These are phyloP conservation scores for Oceanodroma tethys DNA, from an alignment of 2,113 vertebrate species.

Conservation along the genomic window DNA sequence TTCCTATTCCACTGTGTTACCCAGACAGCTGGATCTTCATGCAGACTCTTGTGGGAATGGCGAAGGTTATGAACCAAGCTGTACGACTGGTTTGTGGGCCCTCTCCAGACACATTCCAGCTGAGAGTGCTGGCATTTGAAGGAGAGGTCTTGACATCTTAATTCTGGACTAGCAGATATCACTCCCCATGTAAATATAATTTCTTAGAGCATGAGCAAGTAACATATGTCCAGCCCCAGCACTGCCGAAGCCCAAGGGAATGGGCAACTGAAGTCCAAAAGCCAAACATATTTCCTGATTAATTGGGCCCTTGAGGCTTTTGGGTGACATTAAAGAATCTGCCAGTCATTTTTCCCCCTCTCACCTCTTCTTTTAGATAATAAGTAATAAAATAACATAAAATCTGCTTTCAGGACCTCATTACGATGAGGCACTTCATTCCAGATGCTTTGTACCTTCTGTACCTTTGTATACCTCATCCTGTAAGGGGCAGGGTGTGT, in stretches of 20 bases:
- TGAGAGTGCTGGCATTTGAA: slow-evolving; percentile 47
- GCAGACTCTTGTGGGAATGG: not conserved
- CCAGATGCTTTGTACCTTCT: slow-evolving; percentile 11
- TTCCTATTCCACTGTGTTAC: slow-evolving; percentile 12
- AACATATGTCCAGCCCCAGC: slow-evolving; percentile 56
- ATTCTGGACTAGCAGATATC: slow-evolving; percentile 53
- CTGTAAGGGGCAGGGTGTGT: not conserved
- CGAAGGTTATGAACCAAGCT: slow-evolving; percentile 44
- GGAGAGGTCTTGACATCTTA: slow-evolving; percentile 62
- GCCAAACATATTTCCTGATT: slow-evolving; percentile 63
- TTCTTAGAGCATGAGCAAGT: slow-evolving; percentile 13
- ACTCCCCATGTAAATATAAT: slow-evolving; percentile 48
- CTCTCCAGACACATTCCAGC: slow-evolving; percentile 44
- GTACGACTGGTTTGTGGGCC: not conserved
- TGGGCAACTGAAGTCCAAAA: slow-evolving; percentile 54
- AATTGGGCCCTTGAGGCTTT: slow-evolving; percentile 65
- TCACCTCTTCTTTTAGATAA: slow-evolving; percentile 1
- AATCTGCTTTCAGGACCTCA: slow-evolving; percentile 5
- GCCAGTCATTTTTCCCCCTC: slow-evolving; percentile 28
- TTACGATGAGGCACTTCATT: not conserved
- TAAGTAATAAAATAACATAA: slow-evolving; percentile 7
- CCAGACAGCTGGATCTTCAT: slow-evolving; percentile 18
- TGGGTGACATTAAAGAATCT: slow-evolving; percentile 68
- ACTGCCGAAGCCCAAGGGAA: slow-evolving; percentile 40
- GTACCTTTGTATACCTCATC: not conserved